Conservation (phyloP, 1,140 invertebrate species). For the Dufourea novaeangliae region DNA sequence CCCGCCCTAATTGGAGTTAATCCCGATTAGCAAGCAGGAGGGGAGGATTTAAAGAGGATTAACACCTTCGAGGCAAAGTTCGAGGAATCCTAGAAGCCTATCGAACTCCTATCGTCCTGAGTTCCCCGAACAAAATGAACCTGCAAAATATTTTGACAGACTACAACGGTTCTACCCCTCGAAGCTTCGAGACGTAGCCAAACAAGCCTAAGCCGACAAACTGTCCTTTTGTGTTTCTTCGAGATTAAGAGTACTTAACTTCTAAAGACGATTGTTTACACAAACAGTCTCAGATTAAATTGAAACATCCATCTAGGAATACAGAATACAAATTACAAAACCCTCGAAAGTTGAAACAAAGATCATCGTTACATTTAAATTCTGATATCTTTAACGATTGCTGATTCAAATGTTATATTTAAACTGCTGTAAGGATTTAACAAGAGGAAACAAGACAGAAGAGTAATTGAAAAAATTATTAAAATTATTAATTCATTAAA, state of each 20-base stretch:
- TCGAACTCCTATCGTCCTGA: not conserved
- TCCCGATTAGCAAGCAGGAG: conserved; percentile 30
- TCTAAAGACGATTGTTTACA: not conserved
- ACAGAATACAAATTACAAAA: too few species aligned
- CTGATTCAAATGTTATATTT: too few species aligned
- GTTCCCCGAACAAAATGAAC: not conserved
- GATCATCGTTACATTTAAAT: too few species aligned
- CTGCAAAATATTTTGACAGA: conserved; percentile 21
- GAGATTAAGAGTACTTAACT: not conserved
- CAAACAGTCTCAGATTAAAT: not conserved
- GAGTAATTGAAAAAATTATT: too few species aligned
- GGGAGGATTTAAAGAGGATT: conserved; percentile 24
- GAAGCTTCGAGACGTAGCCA: not conserved
- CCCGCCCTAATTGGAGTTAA: conserved; percentile 44
- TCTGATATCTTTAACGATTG: too few species aligned
- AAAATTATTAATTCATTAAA: too few species aligned
- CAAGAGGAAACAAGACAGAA: too few species aligned
- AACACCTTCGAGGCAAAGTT: not conserved
- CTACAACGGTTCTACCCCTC: too few species aligned
- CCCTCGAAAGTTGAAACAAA: too few species aligned
- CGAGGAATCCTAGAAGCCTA: not conserved
- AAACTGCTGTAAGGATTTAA: too few species aligned
- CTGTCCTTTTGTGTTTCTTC: not conserved
- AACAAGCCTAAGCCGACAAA: not conserved
- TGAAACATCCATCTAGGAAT: not conserved